phyloP scores from a whole-genome alignment of 2,797 vertebrate genomes.

The Salarias fasciatus region DNA sequence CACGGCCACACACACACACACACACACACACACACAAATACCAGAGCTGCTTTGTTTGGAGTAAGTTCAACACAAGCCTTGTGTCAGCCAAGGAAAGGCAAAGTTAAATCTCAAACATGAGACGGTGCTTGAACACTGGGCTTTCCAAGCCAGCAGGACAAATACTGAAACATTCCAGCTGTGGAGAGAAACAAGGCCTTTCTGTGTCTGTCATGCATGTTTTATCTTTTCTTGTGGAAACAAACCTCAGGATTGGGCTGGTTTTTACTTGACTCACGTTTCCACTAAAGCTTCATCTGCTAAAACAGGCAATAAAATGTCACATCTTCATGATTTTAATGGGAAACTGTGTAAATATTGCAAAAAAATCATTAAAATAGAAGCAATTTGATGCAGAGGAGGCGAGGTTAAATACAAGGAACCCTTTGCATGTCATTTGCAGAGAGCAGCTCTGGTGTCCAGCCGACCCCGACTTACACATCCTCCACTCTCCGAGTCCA shows the following conservation, averaged over 20 bases:
- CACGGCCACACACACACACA: neutral
- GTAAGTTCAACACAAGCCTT: neutral
- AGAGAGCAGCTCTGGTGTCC: no score
- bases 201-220: neutral
- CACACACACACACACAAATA: neutral
- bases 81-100: slow-evolving; percentile 1
- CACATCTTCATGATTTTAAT: no score
- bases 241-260: no score
- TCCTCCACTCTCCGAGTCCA: slow-evolving; percentile 35
- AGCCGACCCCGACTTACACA: slow-evolving; percentile 78
- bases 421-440: neutral
- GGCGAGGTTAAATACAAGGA: neutral
- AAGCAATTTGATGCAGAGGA: no score
- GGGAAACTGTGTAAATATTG: no score
- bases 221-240: no score
- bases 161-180: neutral
- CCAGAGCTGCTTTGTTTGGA: slow-evolving; percentile 7
- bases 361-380: no score
- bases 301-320: no score
- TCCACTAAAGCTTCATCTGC: neutral
- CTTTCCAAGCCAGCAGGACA: neutral
- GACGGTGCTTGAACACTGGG: slow-evolving; percentile 3
- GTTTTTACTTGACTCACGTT: no score
- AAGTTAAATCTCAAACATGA: neutral
- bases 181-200: neutral